Conservation (phyloP, 2,888 invertebrate genomes). For the Listrodromus nycthemerus region DNA sequence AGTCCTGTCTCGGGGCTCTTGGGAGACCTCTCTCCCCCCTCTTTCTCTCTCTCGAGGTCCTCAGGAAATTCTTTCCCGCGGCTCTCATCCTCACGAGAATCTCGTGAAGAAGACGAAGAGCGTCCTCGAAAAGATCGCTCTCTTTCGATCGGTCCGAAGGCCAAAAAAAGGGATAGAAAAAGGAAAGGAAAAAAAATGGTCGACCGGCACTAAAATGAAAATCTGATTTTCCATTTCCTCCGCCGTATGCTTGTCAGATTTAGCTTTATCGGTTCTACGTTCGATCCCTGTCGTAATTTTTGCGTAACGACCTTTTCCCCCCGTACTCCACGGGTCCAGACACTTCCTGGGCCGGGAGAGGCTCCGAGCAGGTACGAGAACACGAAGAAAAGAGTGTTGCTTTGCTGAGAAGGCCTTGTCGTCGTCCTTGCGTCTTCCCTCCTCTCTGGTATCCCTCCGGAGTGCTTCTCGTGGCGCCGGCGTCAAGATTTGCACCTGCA, state of each 20-base stretch:
- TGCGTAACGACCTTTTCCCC: constrained; percentile 28
- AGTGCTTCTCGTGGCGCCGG: constrained; percentile 73
- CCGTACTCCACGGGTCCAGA: constrained; percentile 10
- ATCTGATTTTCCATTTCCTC: constrained; percentile 6
- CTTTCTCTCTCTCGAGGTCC: constrained; percentile 19
- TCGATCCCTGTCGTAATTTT: constrained; percentile 20
- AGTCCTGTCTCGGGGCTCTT: constrained; percentile 39
- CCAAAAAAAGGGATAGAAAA: constrained; percentile 1
- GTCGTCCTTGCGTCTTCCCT: constrained; percentile 29
- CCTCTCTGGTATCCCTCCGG: constrained; percentile 17
- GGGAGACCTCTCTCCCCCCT: constrained; percentile 14
- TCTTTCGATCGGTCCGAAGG: constrained; percentile 11
- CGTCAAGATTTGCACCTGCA: constrained; percentile 77
- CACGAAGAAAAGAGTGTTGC: constrained; percentile 65
- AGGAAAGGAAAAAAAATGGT: not conserved
- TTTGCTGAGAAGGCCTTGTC: constrained; percentile 1
- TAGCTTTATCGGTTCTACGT: not conserved
- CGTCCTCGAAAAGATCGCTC: constrained; percentile 20
- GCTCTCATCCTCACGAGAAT: constrained; percentile 44
- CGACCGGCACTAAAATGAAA: constrained; percentile 19
- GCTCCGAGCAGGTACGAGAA: constrained; percentile 67
- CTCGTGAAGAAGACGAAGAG: constrained; percentile 28
- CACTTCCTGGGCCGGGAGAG: constrained; percentile 52
- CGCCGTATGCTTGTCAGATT: not conserved
- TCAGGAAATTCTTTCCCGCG: constrained; percentile 60